Evolutionary conservation across 2,113 vertebrate genomes (phyloP).

Genomic region (Prionailurus viverrinus): DNA sequence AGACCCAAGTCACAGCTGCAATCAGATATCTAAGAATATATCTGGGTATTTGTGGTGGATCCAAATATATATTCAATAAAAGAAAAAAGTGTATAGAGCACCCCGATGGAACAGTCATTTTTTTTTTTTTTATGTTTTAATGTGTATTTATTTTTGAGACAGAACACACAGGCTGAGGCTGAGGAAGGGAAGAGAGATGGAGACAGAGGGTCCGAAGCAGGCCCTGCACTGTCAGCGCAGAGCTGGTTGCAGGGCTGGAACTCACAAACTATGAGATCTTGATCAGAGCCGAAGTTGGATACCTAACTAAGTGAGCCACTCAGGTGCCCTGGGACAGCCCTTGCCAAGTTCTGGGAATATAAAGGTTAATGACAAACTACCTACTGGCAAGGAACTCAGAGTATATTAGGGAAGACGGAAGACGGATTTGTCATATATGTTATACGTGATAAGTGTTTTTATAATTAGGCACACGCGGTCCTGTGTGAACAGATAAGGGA

Average conservation of each 20-base stretch:
- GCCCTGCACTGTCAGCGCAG: too few relatives aligned
- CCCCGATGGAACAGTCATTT: not conserved
- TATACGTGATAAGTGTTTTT: not conserved
- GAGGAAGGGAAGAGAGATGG: too few relatives aligned
- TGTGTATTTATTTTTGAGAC: too few relatives aligned
- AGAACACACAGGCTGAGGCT: too few relatives aligned
- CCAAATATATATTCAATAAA: constrained; percentile 39
- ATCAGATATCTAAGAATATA: constrained; percentile 16
- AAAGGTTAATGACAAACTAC: not conserved
- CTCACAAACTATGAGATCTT: too few relatives aligned
- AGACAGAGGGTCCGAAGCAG: too few relatives aligned
- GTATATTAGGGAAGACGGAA: not conserved
- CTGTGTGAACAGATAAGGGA: not conserved
- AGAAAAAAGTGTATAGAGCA: not conserved
- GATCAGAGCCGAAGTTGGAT: too few relatives aligned
- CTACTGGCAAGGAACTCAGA: not conserved
- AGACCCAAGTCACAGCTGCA: not conserved
- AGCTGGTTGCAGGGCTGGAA: too few relatives aligned
- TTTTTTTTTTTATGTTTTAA: too few relatives aligned
- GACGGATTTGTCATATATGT: too few relatives aligned
- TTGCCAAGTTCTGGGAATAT: not conserved
- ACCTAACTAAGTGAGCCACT: too few relatives aligned
- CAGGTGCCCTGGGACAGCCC: not conserved
- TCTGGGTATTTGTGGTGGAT: not conserved
- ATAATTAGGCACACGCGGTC: not conserved